Base-by-base conservation (phyloP, 2,113 vertebrate genomes). In the Morone saxatilis region DNA sequence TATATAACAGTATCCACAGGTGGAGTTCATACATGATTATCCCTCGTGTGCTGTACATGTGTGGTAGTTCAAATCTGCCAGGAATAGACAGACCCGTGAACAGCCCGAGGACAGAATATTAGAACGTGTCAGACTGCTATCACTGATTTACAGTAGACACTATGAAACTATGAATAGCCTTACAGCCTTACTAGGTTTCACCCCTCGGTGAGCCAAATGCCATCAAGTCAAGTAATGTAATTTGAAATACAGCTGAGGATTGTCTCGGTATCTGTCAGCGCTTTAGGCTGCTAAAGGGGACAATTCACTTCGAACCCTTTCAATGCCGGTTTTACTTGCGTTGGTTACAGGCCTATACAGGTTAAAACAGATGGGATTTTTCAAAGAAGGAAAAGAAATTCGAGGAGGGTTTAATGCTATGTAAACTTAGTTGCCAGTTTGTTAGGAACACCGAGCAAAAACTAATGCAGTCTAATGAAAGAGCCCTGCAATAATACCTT, bases 111-210 rank as follows among this genome's bases (percentile, higher is more conserved):
- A 11, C 31, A 62, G 48, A 72, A 69, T 71, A 48, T 74, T 14
- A 48, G 62, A 83, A 65, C 17, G 80, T 74, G 54, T 87, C 81
- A 45, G 45, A 76, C 69, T 76, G 41, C 57, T 31, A 12, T 66
- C 43, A 10, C 63, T 47, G 43, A 22, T 54, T 56, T 85, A 90
- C 81, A 86, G 82, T 79, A 70, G 75, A 66, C 45, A 36, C 31
- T 31, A 31, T 31, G 31, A 31, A 31, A 69, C 84, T 90, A 88
- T 83, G 70, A 85, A 91, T 90, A 92, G 78, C 40, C 43, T 36
- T 41, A 13, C 66, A 76, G 40, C 70, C 66, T 81, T 86, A 88
- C 86, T 74, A 5, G 74, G 87, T 74, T 86, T 81, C 79, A 68
- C 16, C 10, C n/a, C 11, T 9, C 20, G 40, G 17, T 48, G 14